These are phyloP conservation scores for Bombycilla garrulus DNA, from an alignment of 2,113 vertebrate genomes.

Conservation along the genomic window DNA sequence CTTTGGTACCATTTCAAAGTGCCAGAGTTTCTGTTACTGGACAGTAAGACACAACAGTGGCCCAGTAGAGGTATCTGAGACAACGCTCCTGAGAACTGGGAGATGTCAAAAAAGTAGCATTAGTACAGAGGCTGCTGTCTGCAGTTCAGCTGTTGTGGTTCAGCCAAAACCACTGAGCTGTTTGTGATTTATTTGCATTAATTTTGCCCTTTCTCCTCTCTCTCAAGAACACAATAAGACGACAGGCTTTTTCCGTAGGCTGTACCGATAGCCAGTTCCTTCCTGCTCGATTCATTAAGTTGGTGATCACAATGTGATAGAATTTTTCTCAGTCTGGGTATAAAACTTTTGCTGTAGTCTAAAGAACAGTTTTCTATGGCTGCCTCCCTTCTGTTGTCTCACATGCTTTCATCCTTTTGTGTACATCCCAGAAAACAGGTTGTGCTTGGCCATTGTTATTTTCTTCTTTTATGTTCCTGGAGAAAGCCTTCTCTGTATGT, in stretches of 20 bases:
- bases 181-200: not conserved
- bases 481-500: not conserved
- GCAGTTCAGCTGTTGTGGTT: not conserved
- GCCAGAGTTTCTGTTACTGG: not conserved
- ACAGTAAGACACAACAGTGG: not conserved
- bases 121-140: not conserved
- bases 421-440: not conserved
- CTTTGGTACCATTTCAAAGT: not conserved
- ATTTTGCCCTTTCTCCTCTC: not conserved
- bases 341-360: not conserved
- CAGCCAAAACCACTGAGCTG: not conserved
- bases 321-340: not conserved
- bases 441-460: not conserved
- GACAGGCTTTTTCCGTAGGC: not conserved
- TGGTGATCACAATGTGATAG: not conserved
- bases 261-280: not conserved
- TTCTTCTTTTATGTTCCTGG: not conserved
- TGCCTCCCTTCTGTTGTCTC: not conserved
- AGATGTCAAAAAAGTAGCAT: not conserved
- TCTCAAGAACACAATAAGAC: not conserved
- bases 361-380: not conserved
- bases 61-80: not conserved
- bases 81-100: not conserved
- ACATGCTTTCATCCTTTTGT: not conserved
- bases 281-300: not conserved